Conservation (phyloP, 2,797 vertebrate species). For the Parotocinclus haroldoi region DNA sequence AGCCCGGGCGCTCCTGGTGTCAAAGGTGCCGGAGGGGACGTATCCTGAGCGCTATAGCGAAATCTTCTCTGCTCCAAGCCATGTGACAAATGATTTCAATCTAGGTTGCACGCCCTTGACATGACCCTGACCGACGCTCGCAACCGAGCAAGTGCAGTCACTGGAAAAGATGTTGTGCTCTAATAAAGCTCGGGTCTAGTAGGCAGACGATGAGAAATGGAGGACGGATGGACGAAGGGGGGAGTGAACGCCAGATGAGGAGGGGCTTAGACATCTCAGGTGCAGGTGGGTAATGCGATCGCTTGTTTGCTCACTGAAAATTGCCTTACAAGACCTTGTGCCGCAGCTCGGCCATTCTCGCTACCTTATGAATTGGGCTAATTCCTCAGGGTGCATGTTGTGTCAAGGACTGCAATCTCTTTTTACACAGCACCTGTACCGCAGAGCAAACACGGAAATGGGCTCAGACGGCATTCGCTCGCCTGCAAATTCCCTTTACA, state of each 20-base stretch:
- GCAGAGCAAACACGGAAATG: slow-evolving; percentile 75
- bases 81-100: slow-evolving; percentile 99
- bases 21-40: slow-evolving; percentile 86
- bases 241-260: slow-evolving; percentile 57
- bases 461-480: slow-evolving; percentile 44
- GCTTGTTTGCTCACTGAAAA: slow-evolving; percentile 82
- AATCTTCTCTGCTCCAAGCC: slow-evolving; percentile 90
- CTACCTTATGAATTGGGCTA: slow-evolving; percentile 76
- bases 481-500: slow-evolving; percentile 74
- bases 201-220: slow-evolving; percentile 71
- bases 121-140: slow-evolving; percentile 97
- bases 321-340: slow-evolving; percentile 80
- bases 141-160: slow-evolving; percentile 97
- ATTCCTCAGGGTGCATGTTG: slow-evolving; percentile 60
- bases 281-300: slow-evolving; percentile 97
- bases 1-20: slow-evolving; percentile 77
- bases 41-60: slow-evolving; percentile 83
- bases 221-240: slow-evolving; percentile 72
- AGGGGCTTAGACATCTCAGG: slow-evolving; percentile 81
- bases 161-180: slow-evolving; percentile 98
- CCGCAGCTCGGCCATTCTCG: slow-evolving; percentile 91
- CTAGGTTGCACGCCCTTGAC: slow-evolving; percentile 96
- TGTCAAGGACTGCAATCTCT: slow-evolving; percentile 76
- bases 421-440: slow-evolving; percentile 76
- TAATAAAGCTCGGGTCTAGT: slow-evolving; percentile 94